These are phyloP conservation scores for Prionace glauca DNA, from an alignment of 2,797 vertebrate species.

Conservation along the genomic window DNA sequence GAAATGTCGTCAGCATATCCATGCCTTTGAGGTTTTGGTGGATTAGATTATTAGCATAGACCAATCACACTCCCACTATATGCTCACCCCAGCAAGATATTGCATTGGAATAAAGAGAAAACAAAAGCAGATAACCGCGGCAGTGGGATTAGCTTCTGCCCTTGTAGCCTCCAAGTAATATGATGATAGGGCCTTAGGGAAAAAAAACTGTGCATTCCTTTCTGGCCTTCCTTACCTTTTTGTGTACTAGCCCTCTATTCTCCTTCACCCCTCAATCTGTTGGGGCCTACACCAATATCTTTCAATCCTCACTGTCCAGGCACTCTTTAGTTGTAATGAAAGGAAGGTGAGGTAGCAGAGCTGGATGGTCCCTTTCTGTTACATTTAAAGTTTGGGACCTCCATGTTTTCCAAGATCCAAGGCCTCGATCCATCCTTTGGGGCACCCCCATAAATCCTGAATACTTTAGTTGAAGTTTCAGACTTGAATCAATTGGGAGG, in stretches of 20 bases:
- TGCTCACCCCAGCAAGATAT: too few species aligned
- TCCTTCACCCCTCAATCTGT: not conserved
- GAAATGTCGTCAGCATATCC: too few species aligned
- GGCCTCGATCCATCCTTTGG: too few species aligned
- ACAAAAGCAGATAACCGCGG: not conserved
- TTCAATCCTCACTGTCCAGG: not conserved
- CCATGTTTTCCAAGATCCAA: not conserved
- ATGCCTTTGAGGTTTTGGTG: too few species aligned
- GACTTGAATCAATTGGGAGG: not conserved
- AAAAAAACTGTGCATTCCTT: not conserved
- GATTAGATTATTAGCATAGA: too few species aligned
- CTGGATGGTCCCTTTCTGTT: not conserved
- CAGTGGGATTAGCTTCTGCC: not conserved
- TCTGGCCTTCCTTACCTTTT: not conserved
- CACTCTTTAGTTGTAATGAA: not conserved
- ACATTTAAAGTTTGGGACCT: not conserved
- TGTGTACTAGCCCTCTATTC: not conserved
- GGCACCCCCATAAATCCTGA: not conserved
- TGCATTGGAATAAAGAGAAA: too few species aligned
- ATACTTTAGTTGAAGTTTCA: not conserved
- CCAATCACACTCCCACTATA: too few species aligned
- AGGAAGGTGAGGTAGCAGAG: not conserved
- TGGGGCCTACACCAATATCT: not conserved
- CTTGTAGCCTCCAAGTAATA: not conserved
- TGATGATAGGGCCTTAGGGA: not conserved